Base-by-base conservation (phyloP, 2,888 invertebrate genomes). In the Drosophila vallismaia region DNA sequence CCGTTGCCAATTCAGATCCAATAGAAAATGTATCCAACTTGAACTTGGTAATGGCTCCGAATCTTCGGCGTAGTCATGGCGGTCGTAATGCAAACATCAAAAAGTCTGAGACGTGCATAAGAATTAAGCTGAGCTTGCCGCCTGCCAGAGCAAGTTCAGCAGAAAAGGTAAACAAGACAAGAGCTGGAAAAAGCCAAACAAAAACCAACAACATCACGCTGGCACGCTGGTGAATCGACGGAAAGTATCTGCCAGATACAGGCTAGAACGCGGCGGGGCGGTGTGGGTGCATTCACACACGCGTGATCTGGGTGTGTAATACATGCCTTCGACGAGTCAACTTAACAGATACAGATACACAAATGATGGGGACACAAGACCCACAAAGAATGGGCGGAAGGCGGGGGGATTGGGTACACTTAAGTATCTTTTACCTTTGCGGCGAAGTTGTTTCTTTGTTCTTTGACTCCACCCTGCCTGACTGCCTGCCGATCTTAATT, bases 271-370 rank as follows among this genome's bases (percentile, higher is more conserved):
- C 45, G 7, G 53, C 5, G 38, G 54, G 7, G 52, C 63, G 74
- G 77, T 77, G 82, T 79, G 82, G 81, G 85, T 81, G 79, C 79
- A 82, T 74, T 68, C 54, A 55, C 42, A 75, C 63, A 66, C 76
- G 76, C 83, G 77, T 79, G 77, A 74, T 77, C 76, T 77, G 86
- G 68, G 68, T 79, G 40, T 76, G 72, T 79, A 85, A 85, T 76
- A 63, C 77, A 60, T 71, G 76, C 78, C 74, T 74, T 70, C 31
- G 73, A 66, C 79, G 71, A 76, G 71, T 57, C 58, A 69, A 50
- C 26, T 55, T 12, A 49, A 52, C 71, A 70, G 56, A 63, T 53
- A 57, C 56, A 56, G 42, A 52, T 56, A 52, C 63, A 29, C 19
- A 40, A 40, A 51, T 52, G 36, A 29, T 58, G 54, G 42, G 59